Conservation (phyloP, 53 echinoderm and acorn worm genomes). For the Astropecten irregularis region DNA sequence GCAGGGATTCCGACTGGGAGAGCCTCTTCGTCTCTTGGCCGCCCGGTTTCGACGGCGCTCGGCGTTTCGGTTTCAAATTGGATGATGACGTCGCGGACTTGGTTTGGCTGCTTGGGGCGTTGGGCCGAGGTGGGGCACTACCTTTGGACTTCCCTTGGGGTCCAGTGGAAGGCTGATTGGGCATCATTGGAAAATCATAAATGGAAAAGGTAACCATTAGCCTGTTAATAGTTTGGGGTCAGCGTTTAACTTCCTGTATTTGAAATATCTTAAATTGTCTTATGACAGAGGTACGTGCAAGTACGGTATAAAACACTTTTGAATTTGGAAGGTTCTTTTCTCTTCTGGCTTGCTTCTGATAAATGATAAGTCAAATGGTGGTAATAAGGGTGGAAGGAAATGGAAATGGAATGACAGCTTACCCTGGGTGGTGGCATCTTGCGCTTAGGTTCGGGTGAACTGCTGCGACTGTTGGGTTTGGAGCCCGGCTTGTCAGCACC, state of each 20-base stretch:
- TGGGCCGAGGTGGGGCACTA: slow-evolving; percentile 58
- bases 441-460: slow-evolving; percentile 53
- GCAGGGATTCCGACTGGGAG: slow-evolving; percentile 56
- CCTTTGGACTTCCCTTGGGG: slow-evolving; percentile 54
- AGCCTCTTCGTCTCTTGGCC: background rate
- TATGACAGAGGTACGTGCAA: too few relatives aligned
- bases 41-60: slow-evolving; percentile 62
- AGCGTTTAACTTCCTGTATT: too few relatives aligned
- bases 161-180: slow-evolving; percentile 49
- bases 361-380: too few relatives aligned
- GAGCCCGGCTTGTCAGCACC: slow-evolving; percentile 56
- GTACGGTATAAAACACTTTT: too few relatives aligned
- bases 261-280: too few relatives aligned
- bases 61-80: slow-evolving; percentile 61
- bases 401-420: slow-evolving; percentile 12
- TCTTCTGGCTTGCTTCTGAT: too few relatives aligned
- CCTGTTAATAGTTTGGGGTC: background rate
- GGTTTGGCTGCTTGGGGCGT: slow-evolving; percentile 16
- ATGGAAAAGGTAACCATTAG: background rate
- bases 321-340: too few relatives aligned
- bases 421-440: slow-evolving; percentile 82
- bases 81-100: slow-evolving; percentile 24
- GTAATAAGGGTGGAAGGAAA: too few relatives aligned
- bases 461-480: slow-evolving; percentile 61
- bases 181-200: background rate